Evolutionary conservation across 2,888 invertebrate genomes (phyloP), one percentile per base, ranked within the genome.

Genomic region (Coelinius sp.): DNA sequence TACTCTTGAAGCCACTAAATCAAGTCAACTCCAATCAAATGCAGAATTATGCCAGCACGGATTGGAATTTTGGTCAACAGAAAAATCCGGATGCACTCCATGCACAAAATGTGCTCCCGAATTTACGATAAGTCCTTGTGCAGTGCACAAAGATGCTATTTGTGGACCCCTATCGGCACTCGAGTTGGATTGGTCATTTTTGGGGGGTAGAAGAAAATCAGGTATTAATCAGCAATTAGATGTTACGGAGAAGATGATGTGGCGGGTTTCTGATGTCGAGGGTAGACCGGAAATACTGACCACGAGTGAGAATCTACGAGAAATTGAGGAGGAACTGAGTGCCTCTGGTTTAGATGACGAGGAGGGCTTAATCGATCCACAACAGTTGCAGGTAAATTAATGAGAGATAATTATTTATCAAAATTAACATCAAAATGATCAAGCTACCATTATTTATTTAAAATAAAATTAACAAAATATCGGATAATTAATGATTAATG

Each of bases 61-160:
- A 63, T 89, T 90, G 78, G 92, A 91, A 86, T 95, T 92, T 91
- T 93, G 94, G 91, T 91, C 93, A 87, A 89, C 91, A 76, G 89
- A 91, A 79, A 89, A 89, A 77, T 91, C 91, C 84, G 88, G 88
- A 79, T 95, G 94, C 88, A 88, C 91, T 80, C 91, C 92, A 73
- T 95, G 95, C 89, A 92, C 93, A 70, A 89, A 89, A 83, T 94
- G 94, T 88, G 91, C 92, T 79, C 88, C 90, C 20, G 82, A 87
- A 65, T 91, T 93, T 74, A 93, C 94, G 49, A 86, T 92, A 75
- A 90, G 92, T 68, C 94, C 94, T 70, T 95, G 94, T 88, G 93
- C 93, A 81, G 88, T 92, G 73, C 93, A 94, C 88, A 90, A 92
- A 75, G 94, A 95, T 88, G 93, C 94, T 49, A 89, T 92, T 78